Evolutionary conservation across 2,888 invertebrate genomes (phyloP).

Genomic region (Nasonovia ribisnigri): DNA sequence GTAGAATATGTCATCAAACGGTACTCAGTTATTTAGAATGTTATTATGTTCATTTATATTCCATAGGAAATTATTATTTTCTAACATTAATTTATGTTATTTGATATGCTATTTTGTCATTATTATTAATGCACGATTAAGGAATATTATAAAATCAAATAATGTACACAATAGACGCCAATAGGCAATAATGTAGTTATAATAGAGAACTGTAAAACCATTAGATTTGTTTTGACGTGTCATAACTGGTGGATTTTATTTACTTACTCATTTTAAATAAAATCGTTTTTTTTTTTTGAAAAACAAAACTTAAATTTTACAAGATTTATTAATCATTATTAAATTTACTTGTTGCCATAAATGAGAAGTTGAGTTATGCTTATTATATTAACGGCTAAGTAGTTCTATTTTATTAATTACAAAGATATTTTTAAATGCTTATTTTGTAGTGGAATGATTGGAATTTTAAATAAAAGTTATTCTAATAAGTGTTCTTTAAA

Average conservation of each 20-base stretch:
- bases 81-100: background rate
- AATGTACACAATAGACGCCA: background rate
- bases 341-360: background rate
- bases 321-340: background rate
- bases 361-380: background rate
- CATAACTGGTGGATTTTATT: background rate
- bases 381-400: background rate
- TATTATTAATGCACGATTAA: background rate
- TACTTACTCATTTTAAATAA: background rate
- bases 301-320: background rate
- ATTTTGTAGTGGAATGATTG: background rate
- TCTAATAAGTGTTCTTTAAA: background rate
- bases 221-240: background rate
- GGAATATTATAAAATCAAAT: background rate
- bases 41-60: background rate
- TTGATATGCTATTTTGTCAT: background rate
- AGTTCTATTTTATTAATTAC: background rate
- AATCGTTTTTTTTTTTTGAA: background rate
- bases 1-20: background rate
- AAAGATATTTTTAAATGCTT: background rate
- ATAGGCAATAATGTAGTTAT: background rate
- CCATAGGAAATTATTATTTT: background rate
- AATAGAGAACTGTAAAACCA: constrained; percentile 14
- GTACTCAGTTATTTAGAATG: background rate
- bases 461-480: background rate